phyloP scores from a whole-genome alignment of 2,797 vertebrate genomes.

The Aselliscus stoliczkanus region DNA sequence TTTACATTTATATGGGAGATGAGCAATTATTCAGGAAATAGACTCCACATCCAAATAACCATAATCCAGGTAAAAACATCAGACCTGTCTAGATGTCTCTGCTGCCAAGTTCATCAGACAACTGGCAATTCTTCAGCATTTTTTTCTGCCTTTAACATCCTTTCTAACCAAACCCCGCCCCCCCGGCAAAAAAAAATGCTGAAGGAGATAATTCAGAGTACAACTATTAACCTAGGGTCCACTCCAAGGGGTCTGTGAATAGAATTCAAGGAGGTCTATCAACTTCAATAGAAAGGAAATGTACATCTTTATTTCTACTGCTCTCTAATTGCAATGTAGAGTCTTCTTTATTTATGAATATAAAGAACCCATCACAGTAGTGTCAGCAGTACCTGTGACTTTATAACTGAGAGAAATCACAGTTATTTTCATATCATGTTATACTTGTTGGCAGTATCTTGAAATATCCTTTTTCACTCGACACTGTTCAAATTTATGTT shows the following conservation, averaged over 20 bases:
- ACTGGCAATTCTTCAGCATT: background rate
- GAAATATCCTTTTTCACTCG: background rate
- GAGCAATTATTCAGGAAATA: conserved; percentile 44
- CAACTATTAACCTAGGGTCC: background rate
- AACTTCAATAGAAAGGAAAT: background rate
- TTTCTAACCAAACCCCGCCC: background rate
- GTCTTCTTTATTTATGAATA: background rate
- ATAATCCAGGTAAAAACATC: background rate
- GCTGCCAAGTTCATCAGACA: background rate
- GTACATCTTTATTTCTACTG: background rate
- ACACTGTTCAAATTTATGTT: background rate
- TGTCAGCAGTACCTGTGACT: background rate
- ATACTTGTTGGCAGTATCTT: background rate
- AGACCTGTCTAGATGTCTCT: background rate
- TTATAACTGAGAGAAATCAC: background rate
- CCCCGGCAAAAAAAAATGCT: background rate
- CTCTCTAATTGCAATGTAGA: background rate
- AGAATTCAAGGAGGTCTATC: background rate
- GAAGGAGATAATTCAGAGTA: background rate
- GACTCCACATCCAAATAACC: background rate
- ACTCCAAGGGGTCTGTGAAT: background rate
- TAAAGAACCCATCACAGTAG: background rate
- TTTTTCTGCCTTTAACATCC: background rate
- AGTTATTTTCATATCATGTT: background rate
- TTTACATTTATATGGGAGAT: conserved; percentile 29